Percentiles rank a stretch among this genome's conserved stretches.
Evolutionary conservation across 1,140 invertebrate species (phyloP).

Genomic region (Caenorhabditis briggsae): DNA sequence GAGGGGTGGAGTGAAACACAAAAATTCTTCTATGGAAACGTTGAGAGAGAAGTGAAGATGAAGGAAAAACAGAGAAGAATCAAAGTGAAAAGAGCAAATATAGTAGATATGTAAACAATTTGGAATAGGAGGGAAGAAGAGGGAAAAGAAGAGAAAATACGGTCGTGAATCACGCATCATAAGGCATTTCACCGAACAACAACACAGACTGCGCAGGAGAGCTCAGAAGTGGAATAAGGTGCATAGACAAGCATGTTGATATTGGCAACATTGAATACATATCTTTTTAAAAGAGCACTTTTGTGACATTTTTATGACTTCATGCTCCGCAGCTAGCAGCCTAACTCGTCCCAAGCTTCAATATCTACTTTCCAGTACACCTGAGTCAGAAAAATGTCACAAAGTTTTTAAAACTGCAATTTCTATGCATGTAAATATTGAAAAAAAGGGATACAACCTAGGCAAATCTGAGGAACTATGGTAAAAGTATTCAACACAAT

Average conservation of each 20-base stretch:
- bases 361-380: no score
- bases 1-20: conserved; percentile 3
- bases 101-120: conserved; percentile 56
- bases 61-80: conserved; percentile 17
- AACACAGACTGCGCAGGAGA: conserved; percentile 12
- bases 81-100: conserved; percentile 51
- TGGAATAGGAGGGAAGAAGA: background rate
- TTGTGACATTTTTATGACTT: background rate
- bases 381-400: no score
- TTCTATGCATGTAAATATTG: no score
- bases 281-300: background rate
- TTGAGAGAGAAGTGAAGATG: conserved; percentile 10
- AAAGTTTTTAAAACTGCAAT: no score
- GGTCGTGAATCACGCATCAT: conserved; percentile 50
- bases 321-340: no score
- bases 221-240: background rate
- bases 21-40: conserved; percentile 1
- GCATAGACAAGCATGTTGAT: background rate
- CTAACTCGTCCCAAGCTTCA: no score
- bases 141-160: conserved; percentile 37
- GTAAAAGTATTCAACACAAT: no score
- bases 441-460: no score
- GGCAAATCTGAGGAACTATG: no score
- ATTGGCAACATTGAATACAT: background rate
- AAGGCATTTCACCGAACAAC: conserved; percentile 3